Conservation (phyloP, 2,888 invertebrate species). For the Hyposoter dolosus region DNA sequence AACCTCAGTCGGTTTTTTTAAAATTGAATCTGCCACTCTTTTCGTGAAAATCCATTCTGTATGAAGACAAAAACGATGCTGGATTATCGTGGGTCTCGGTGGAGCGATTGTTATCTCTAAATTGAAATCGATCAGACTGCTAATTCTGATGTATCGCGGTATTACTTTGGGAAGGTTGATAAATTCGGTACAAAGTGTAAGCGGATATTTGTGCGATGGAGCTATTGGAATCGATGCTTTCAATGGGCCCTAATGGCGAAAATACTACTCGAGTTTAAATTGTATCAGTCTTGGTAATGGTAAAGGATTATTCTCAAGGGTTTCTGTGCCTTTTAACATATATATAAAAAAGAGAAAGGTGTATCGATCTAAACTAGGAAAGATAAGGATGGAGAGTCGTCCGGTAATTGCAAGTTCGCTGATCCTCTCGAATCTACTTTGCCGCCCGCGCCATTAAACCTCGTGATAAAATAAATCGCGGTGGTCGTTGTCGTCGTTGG, state of each 20-base stretch:
- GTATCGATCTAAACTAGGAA: not conserved
- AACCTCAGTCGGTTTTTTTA: too few species aligned
- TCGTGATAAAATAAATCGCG: slow-evolving; percentile 72
- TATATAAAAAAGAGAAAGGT: slow-evolving; percentile 13
- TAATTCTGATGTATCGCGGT: slow-evolving; percentile 18
- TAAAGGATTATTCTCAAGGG: slow-evolving; percentile 61
- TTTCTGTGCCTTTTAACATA: not conserved
- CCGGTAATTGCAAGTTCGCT: slow-evolving; percentile 71
- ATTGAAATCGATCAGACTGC: not conserved
- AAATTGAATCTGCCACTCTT: too few species aligned
- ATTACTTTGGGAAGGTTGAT: slow-evolving; percentile 1
- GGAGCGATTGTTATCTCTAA: not conserved
- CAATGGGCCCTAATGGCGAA: slow-evolving; percentile 13
- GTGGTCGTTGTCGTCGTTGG: slow-evolving; percentile 58
- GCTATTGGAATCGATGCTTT: slow-evolving; percentile 45
- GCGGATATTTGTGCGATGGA: slow-evolving; percentile 47
- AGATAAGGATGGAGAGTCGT: slow-evolving; percentile 35
- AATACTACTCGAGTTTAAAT: slow-evolving; percentile 18
- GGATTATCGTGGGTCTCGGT: not conserved
- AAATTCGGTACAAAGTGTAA: not conserved
- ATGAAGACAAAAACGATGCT: not conserved
- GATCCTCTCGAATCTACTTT: slow-evolving; percentile 67
- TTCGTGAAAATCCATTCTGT: not conserved
- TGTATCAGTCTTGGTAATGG: slow-evolving; percentile 46
- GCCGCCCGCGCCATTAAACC: slow-evolving; percentile 68